Evolutionary conservation across 2,797 vertebrate genomes (phyloP).

Genomic region (Phalloptychus januarius): DNA sequence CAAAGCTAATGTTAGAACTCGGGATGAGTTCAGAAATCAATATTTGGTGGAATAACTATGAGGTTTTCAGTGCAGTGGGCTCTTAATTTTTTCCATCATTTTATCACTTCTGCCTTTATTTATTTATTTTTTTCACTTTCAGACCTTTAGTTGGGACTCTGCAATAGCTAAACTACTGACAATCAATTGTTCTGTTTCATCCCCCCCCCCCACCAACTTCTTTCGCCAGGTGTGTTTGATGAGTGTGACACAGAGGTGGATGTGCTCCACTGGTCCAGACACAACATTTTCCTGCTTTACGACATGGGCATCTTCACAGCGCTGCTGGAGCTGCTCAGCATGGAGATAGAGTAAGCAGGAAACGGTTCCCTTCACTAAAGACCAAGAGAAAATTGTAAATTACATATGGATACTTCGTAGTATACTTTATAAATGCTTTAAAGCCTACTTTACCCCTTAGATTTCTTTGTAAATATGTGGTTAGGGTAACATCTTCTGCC

Average conservation of each 20-base stretch:
- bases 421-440: too few species aligned
- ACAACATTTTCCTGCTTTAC: conserved; percentile 94
- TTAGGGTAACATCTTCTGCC: conserved; percentile 1
- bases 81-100: background rate
- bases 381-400: background rate
- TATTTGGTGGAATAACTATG: too few species aligned
- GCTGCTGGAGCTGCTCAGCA: conserved; percentile 94
- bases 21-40: too few species aligned
- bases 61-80: too few species aligned
- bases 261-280: conserved; percentile 91
- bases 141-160: background rate
- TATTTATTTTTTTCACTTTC: background rate
- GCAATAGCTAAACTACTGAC: background rate
- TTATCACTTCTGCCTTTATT: background rate
- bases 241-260: conserved; percentile 91
- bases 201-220: background rate
- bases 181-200: background rate
- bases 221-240: conserved; percentile 87
- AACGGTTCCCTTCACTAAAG: background rate
- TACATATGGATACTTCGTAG: too few species aligned
- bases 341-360: conserved; percentile 95
- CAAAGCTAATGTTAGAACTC: too few species aligned
- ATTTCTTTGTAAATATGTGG: too few species aligned
- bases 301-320: conserved; percentile 94
- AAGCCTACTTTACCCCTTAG: too few species aligned